A percentile compares a stretch with the other conserved stretches of the same genome.
Evolutionary conservation across 2,113 vertebrate species (phyloP).

Genomic region (Plotosus lineatus): DNA sequence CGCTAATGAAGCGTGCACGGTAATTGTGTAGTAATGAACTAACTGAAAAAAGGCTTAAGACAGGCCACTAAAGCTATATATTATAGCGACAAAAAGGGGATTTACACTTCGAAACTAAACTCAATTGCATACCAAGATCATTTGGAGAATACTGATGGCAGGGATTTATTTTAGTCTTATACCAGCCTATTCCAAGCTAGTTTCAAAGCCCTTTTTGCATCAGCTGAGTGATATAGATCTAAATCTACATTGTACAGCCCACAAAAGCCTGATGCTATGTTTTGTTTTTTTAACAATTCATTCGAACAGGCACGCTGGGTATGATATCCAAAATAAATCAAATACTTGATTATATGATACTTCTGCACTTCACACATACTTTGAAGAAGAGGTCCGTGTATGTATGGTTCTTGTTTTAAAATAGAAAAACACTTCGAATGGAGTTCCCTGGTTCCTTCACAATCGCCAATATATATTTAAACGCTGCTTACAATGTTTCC

Average conservation of each 20-base stretch:
- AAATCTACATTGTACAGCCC: constrained; percentile 14
- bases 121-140: constrained; percentile 84
- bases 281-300: constrained; percentile 15
- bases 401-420: not conserved
- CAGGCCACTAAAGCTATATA: constrained; percentile 92
- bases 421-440: not conserved
- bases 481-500: not conserved
- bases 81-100: constrained; percentile 86
- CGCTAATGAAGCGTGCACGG: constrained; percentile 96
- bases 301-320: not conserved
- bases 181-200: constrained; percentile 33
- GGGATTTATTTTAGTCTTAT: constrained; percentile 71
- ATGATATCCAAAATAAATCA: constrained; percentile 13
- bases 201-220: constrained; percentile 49
- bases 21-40: constrained; percentile 99
- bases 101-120: constrained; percentile 93
- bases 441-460: not conserved
- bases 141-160: constrained; percentile 83
- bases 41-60: constrained; percentile 95
- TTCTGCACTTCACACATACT: not conserved
- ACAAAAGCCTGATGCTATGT: constrained; percentile 12
- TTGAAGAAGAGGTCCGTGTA: not conserved
- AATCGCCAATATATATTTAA: not conserved
- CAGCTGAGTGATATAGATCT: constrained; percentile 26
- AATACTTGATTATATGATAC: constrained; percentile 11